A percentile compares a stretch with the other conserved stretches of the same genome.
Conservation (phyloP, 1,140 invertebrate species). For the Heliothis virescens region DNA sequence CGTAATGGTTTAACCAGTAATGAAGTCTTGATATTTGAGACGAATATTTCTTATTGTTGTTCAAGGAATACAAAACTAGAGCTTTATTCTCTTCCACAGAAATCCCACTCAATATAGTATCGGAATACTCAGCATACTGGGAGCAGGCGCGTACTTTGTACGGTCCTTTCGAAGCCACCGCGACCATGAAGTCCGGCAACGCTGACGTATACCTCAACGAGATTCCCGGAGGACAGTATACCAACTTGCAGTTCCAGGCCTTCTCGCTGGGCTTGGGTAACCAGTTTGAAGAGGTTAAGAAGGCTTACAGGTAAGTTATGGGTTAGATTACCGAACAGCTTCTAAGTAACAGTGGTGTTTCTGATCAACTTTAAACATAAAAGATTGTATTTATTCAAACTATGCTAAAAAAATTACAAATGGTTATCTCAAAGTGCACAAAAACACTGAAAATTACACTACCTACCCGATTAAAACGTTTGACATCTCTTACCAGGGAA, state of each 20-base stretch:
- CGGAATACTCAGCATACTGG: constrained; percentile 99
- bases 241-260: constrained; percentile 99
- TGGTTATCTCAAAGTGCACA: no score
- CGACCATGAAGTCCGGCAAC: constrained; percentile 99
- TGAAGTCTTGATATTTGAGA: no score
- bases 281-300: constrained; percentile 99
- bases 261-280: constrained; percentile 99
- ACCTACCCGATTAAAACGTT: no score
- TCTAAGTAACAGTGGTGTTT: no score
- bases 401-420: no score
- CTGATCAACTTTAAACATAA: no score
- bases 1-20: no score
- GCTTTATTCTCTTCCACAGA: constrained; percentile 65
- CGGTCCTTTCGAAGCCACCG: constrained; percentile 98
- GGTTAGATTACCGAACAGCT: no score
- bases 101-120: constrained; percentile 93
- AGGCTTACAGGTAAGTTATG: constrained; percentile 91
- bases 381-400: no score
- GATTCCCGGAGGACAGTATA: constrained; percentile 99
- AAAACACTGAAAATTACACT: no score
- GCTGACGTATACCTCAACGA: constrained; percentile 99
- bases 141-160: constrained; percentile 98
- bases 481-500: constrained; percentile 86
- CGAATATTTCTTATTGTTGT: no score
- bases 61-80: no score